Base-by-base conservation (phyloP, 2,113 vertebrate species). In the Fulica atra region DNA sequence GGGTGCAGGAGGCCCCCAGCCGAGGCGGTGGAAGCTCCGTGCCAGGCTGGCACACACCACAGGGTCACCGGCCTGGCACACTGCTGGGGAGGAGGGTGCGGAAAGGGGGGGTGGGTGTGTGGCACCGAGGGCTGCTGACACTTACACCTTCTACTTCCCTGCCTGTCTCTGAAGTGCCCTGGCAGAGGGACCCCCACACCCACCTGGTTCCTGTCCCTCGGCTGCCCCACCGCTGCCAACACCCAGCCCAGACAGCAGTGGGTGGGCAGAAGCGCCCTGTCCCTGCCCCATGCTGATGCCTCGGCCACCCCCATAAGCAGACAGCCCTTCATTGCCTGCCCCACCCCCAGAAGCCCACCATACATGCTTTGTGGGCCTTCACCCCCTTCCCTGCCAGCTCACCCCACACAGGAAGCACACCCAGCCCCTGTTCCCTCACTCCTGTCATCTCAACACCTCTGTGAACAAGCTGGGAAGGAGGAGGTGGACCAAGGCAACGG, bases 41-140 rank as follows among this genome's bases (percentile, higher is more conserved):
- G 0, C 48, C 16, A 59, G 77, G 72, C 81, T 81, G 70, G 82
- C 74, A 77, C 10, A 1, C 18, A 26, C 70, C 79, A 72, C 38
- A 38, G 7, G 36, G 89, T 69, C 5, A 2, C 53, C 35, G 81
- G 77, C 60, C 60, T 77, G 59, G 72, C 64, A 35, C 50, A 4
- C 18, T 1, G 2, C 36, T 0, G 1, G 36, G 33, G 25, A 54
- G 23, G 29, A 33, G 23, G 6, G 1, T 16, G 61, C 5, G 0
- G 64, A 29, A 35, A 16, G 11, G 31, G 4, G 3, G 14, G 7
- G 33, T 5, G 17, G 1, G n/a, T 24, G 17, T 25, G 6, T 14
- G 0, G 11, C 38, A 14, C 11, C 7, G 42, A 54, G 71, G 48
- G 19, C 1, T 81, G 46, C 71, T 44, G 15, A 24, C 26, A 23